A percentile compares a stretch with the other conserved stretches of the same genome.
These are phyloP conservation scores for Drosophila melanica DNA, from an alignment of 1,140 invertebrate genomes.

Conservation along the genomic window DNA sequence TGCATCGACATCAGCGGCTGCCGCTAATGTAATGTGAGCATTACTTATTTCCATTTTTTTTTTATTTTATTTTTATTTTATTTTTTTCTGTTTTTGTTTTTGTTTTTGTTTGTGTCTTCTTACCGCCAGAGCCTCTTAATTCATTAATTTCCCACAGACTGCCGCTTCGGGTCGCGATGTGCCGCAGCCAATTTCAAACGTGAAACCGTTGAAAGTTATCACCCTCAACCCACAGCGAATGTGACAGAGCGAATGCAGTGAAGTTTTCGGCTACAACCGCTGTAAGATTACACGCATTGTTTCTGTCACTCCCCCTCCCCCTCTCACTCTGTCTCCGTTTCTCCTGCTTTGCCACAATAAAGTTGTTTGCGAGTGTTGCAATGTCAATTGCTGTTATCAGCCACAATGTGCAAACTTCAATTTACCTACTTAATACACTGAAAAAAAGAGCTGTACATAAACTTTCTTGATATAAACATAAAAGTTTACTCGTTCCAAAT, in stretches of 20 bases:
- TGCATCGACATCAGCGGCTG: slow-evolving; percentile 29
- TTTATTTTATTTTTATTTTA: slow-evolving; percentile 31
- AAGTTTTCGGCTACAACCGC: slow-evolving; percentile 58
- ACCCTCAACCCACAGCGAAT: slow-evolving; percentile 48
- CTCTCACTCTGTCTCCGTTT: neutral
- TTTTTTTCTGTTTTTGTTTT: slow-evolving; percentile 8
- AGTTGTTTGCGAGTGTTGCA: slow-evolving; percentile 41
- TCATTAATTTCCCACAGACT: slow-evolving; percentile 79
- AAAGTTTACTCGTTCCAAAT: too few relatives aligned
- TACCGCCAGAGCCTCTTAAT: slow-evolving; percentile 64
- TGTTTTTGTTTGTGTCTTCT: slow-evolving; percentile 35
- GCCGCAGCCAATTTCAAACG: slow-evolving; percentile 68
- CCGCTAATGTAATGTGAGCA: slow-evolving; percentile 75
- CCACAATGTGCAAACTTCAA: slow-evolving; percentile 24
- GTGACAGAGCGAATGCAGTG: slow-evolving; percentile 33
- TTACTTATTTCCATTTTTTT: slow-evolving; percentile 77
- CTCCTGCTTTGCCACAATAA: slow-evolving; percentile 16
- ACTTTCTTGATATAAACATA: neutral
- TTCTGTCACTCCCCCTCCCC: neutral
- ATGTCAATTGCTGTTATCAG: slow-evolving; percentile 49
- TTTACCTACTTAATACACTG: slow-evolving; percentile 24
- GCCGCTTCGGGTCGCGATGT: slow-evolving; percentile 34
- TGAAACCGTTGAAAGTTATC: slow-evolving; percentile 82
- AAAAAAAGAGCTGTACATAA: neutral
- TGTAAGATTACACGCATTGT: slow-evolving; percentile 47